A percentile compares a stretch with the other conserved stretches of the same genome.
phyloP scores from a whole-genome alignment of 2,113 vertebrate genomes.

The Gyps fulvus region DNA sequence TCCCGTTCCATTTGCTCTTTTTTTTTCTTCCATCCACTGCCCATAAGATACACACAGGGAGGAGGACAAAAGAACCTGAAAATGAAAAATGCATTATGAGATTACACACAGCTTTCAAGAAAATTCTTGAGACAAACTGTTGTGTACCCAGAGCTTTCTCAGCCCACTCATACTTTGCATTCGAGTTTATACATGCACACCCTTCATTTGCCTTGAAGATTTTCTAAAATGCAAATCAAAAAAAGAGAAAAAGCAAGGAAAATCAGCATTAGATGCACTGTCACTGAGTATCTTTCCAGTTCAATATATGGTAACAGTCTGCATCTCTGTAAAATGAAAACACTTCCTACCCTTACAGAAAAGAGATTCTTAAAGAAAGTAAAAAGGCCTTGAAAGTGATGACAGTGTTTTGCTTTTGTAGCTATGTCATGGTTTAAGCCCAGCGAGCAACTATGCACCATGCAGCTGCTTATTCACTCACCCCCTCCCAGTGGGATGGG shows the following conservation, averaged over 20 bases:
- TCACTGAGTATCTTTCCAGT: background rate
- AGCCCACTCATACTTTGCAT: background rate
- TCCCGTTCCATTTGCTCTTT: conserved; percentile 99
- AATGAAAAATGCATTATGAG: background rate
- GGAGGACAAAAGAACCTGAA: conserved; percentile 97
- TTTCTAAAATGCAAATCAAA: background rate
- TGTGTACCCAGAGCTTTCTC: background rate
- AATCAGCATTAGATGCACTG: background rate
- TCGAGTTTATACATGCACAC: background rate
- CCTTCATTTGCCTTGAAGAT: background rate
- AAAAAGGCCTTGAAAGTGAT: background rate
- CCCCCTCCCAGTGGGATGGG: no score
- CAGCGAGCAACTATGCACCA: no score
- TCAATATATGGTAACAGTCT: background rate
- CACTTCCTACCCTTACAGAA: background rate
- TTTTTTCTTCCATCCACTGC: conserved; percentile 99
- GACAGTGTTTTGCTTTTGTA: background rate
- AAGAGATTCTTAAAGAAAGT: background rate
- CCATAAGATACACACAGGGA: conserved; percentile 98
- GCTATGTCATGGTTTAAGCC: no score
- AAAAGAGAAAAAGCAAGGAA: background rate
- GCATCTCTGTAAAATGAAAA: background rate
- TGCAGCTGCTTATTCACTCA: no score
- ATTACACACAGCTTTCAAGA: background rate
- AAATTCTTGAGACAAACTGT: background rate